Evolutionary conservation across 2,888 invertebrate species (phyloP).

Genomic region (Dicycla oo): DNA sequence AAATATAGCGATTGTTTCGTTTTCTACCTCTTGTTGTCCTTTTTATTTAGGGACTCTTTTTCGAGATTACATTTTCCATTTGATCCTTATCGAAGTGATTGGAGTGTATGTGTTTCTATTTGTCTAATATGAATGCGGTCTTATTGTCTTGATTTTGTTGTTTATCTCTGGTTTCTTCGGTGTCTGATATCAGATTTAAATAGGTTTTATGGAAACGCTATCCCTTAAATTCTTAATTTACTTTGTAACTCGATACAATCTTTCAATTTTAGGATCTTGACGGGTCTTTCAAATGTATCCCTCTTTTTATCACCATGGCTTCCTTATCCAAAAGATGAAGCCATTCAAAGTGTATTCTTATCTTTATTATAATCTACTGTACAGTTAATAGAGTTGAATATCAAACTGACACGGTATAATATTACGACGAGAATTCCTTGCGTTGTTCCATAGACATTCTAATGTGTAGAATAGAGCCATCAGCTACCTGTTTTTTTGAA

Average conservation of each 20-base stretch:
- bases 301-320: slow-evolving; percentile 34
- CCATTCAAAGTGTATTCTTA: slow-evolving; percentile 49
- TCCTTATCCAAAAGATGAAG: slow-evolving; percentile 48
- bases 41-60: slow-evolving; percentile 49
- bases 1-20: slow-evolving; percentile 74
- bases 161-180: slow-evolving; percentile 3
- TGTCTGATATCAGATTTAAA: slow-evolving; percentile 12
- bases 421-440: slow-evolving; percentile 46
- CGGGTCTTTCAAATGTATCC: slow-evolving; percentile 37
- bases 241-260: slow-evolving; percentile 24
- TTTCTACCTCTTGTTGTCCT: slow-evolving; percentile 57
- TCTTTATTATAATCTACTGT: slow-evolving; percentile 54
- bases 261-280: slow-evolving; percentile 31
- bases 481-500: slow-evolving; percentile 43
- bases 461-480: slow-evolving; percentile 42
- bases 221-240: slow-evolving; percentile 36
- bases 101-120: slow-evolving; percentile 45
- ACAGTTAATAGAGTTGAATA: slow-evolving; percentile 50
- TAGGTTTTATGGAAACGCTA: slow-evolving; percentile 6
- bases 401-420: slow-evolving; percentile 50
- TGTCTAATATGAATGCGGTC: slow-evolving; percentile 24
- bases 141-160: slow-evolving; percentile 22
- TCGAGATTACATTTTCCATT: slow-evolving; percentile 53
- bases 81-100: slow-evolving; percentile 59
- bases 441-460: slow-evolving; percentile 39